These are phyloP conservation scores for Conus ventricosus DNA, from an alignment of 1,140 invertebrate genomes.

Conservation along the genomic window DNA sequence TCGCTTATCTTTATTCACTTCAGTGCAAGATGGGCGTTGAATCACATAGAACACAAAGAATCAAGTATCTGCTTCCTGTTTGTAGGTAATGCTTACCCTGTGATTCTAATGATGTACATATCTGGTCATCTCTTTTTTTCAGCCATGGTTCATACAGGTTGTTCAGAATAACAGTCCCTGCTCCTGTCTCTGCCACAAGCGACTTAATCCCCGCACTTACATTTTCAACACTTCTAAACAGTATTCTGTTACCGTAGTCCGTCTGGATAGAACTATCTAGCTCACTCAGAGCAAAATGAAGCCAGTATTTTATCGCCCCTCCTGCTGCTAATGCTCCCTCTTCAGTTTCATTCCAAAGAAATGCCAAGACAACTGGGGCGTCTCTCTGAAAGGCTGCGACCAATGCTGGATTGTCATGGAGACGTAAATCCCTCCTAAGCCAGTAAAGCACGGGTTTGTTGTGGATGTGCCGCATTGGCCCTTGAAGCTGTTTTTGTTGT, in stretches of 20 bases:
- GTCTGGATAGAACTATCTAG: neutral
- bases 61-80: no score
- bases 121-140: neutral
- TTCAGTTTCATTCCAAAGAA: constrained; percentile 11
- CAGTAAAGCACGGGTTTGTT: constrained; percentile 21
- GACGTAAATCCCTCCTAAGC: neutral
- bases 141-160: constrained; percentile 19
- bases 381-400: neutral
- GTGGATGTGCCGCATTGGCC: neutral
- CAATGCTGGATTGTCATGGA: constrained; percentile 15
- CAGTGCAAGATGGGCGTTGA: no score
- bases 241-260: constrained; percentile 3
- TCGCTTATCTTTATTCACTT: no score
- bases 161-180: neutral
- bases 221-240: neutral
- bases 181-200: neutral
- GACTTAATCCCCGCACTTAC: neutral
- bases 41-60: no score
- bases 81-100: neutral
- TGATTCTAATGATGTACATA: neutral
- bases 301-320: constrained; percentile 21
- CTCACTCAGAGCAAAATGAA: constrained; percentile 19
- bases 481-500: neutral
- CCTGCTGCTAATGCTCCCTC: constrained; percentile 1
- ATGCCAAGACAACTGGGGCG: constrained; percentile 1